phyloP scores from a whole-genome alignment of 2,888 invertebrate species.

The Antheraea yamamai region DNA sequence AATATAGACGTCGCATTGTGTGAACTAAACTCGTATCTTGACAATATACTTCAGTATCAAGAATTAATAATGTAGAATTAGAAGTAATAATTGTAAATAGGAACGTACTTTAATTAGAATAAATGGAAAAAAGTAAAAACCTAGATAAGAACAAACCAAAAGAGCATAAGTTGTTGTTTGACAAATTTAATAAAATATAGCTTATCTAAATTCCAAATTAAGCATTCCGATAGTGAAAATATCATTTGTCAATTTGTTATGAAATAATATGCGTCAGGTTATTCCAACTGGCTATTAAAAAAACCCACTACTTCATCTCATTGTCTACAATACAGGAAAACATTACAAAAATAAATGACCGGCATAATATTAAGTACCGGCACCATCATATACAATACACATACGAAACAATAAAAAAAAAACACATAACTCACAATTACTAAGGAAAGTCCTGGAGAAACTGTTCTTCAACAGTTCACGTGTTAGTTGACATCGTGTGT shows the following conservation, averaged over 20 bases:
- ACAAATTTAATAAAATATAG: background rate
- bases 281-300: background rate
- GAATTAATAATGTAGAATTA: too few species aligned
- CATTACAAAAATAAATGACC: constrained; percentile 15
- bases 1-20: too few species aligned
- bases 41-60: background rate
- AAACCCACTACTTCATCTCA: constrained; percentile 7
- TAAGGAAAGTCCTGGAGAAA: constrained; percentile 85
- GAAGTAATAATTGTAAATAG: background rate
- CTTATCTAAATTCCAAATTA: background rate
- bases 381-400: constrained; percentile 11
- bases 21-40: too few species aligned
- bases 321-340: constrained; percentile 8
- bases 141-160: background rate
- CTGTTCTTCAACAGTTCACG: constrained; percentile 84
- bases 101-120: background rate
- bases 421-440: constrained; percentile 84
- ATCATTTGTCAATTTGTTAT: background rate
- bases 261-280: background rate
- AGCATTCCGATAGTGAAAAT: background rate
- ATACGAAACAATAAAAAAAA: constrained; percentile 14
- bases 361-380: constrained; percentile 7
- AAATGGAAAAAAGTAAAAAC: background rate
- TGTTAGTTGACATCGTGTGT: constrained; percentile 86
- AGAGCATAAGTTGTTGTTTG: background rate